Evolutionary conservation across 2,113 vertebrate species (phyloP).

Genomic region (Hydropotes inermis): DNA sequence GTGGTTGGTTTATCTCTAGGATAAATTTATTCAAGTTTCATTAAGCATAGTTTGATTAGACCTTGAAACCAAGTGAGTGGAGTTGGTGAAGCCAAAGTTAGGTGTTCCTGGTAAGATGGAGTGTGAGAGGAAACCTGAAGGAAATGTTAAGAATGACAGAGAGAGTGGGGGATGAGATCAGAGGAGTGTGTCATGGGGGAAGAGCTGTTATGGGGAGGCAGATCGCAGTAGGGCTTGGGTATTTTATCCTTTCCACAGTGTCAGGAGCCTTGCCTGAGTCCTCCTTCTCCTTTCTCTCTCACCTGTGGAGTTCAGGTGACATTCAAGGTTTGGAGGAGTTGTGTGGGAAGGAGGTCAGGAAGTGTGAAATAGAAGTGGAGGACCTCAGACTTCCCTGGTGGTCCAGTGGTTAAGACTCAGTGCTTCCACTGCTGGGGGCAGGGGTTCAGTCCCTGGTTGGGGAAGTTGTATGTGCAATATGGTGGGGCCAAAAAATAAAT

Average conservation of each 20-base stretch:
- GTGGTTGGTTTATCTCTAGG: neutral
- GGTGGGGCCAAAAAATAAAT: neutral
- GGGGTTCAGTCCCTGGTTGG: neutral
- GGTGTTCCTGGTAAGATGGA: neutral
- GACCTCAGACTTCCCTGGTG: neutral
- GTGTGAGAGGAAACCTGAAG: neutral
- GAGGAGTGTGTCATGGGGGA: neutral
- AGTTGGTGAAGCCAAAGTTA: neutral
- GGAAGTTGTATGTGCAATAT: neutral
- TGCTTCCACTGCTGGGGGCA: neutral
- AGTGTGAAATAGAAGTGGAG: neutral
- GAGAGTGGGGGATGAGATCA: neutral
- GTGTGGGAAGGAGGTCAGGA: neutral
- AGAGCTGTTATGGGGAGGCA: too few relatives aligned
- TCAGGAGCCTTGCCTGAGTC: neutral
- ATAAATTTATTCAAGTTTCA: neutral
- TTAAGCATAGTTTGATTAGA: neutral
- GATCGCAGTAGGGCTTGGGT: neutral
- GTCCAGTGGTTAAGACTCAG: neutral
- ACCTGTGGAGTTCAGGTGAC: neutral
- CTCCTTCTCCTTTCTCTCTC: neutral
- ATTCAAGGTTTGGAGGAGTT: neutral
- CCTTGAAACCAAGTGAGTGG: neutral
- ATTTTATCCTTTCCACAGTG: neutral
- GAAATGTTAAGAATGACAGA: neutral